Evolutionary conservation across 2,797 vertebrate species (phyloP).

Genomic region (Mus caroli): DNA sequence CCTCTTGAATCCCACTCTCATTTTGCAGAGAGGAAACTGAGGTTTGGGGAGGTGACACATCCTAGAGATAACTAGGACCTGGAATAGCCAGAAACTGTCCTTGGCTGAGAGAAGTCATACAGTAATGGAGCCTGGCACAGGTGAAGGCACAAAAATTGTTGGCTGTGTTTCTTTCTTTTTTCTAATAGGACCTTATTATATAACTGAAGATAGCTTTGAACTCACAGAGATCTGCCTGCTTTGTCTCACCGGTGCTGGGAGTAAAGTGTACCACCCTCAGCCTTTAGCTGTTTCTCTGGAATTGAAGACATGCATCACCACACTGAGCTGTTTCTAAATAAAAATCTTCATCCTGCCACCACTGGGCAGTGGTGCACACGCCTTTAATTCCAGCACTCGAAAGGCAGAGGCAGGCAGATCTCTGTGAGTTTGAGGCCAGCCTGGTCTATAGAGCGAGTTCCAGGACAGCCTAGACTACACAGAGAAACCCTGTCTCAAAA

Average conservation of each 20-base stretch:
- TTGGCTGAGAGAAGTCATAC: background rate
- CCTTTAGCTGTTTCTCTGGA: background rate
- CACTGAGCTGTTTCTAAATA: background rate
- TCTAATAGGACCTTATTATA: background rate
- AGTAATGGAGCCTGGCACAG: background rate
- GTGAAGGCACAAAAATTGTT: background rate
- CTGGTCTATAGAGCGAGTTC: background rate
- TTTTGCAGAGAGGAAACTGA: background rate
- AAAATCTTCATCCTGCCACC: background rate
- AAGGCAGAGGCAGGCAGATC: background rate
- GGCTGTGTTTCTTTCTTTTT: background rate
- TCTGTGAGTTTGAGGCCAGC: background rate
- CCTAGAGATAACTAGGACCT: background rate
- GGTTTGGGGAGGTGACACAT: background rate
- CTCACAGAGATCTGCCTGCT: background rate
- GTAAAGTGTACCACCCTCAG: background rate
- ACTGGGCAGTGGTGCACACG: background rate
- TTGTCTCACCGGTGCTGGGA: background rate
- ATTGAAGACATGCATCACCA: background rate
- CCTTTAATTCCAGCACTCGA: background rate
- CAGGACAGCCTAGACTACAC: background rate
- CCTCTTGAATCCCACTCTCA: background rate
- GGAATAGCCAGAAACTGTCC: background rate
- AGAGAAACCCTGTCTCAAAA: background rate
- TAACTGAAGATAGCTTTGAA: background rate